Evolutionary conservation across 2,888 invertebrate genomes (phyloP).

Genomic region (Synergus umbraculus): DNA sequence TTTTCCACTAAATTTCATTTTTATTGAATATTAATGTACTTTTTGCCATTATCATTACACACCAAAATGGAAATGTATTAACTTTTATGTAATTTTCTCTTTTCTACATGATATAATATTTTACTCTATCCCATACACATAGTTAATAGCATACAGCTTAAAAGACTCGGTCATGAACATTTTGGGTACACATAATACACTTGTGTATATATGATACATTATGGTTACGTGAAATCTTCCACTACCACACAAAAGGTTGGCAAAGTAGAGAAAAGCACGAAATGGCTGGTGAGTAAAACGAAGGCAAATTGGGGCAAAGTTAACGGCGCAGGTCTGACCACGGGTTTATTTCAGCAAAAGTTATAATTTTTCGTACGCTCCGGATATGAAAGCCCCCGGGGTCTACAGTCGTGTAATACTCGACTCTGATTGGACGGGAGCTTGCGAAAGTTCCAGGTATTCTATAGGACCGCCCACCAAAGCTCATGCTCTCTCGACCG

Average conservation of each 20-base stretch:
- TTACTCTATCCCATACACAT: neutral
- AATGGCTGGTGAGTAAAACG: conserved; percentile 45
- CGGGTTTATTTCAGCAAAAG: conserved; percentile 61
- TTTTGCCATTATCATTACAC: no score
- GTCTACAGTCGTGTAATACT: conserved; percentile 55
- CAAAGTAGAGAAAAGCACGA: conserved; percentile 39
- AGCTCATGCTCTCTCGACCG: conserved; percentile 60
- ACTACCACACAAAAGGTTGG: conserved; percentile 33
- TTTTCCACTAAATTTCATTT: no score
- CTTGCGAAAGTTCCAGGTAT: conserved; percentile 74
- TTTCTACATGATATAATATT: neutral
- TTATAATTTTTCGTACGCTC: conserved; percentile 61
- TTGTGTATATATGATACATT: conserved; percentile 1
- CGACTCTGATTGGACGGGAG: conserved; percentile 69
- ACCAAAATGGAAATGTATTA: no score
- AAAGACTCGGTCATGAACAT: neutral
- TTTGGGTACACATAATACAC: conserved; percentile 4
- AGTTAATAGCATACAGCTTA: neutral
- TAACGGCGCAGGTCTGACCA: conserved; percentile 58
- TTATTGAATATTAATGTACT: no score
- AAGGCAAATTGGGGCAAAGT: conserved; percentile 61
- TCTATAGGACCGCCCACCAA: conserved; percentile 70
- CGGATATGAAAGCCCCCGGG: conserved; percentile 47
- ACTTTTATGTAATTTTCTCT: neutral
- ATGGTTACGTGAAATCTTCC: conserved; percentile 4